These are phyloP conservation scores for Orussus abietinus DNA, from an alignment of 1,140 invertebrate species.

Conservation along the genomic window DNA sequence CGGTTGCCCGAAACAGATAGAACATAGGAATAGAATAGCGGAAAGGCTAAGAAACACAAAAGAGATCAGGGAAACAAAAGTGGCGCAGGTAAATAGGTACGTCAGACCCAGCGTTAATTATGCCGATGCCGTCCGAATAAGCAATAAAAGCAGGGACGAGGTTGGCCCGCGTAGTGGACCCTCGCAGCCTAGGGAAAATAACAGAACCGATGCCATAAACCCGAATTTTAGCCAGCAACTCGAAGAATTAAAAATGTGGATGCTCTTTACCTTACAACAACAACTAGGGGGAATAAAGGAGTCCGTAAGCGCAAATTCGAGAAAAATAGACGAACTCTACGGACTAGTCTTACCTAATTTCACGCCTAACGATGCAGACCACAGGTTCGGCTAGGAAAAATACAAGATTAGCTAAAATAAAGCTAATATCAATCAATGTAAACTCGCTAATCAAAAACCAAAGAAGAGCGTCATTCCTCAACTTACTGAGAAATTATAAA, in stretches of 20 bases:
- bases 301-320: no score
- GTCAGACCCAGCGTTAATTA: not conserved
- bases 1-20: constrained; percentile 9
- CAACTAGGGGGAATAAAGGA: not conserved
- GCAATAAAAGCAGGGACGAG: not conserved
- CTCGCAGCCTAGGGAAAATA: not conserved
- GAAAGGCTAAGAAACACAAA: not conserved
- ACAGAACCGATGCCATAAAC: not conserved
- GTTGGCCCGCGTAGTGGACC: not conserved
- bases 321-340: no score
- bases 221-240: not conserved
- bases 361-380: no score
- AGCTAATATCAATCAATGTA: constrained; percentile 11
- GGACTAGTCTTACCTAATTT: no score
- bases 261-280: not conserved
- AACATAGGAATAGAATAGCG: constrained; percentile 5
- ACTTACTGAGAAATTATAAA: constrained; percentile 1
- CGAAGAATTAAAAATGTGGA: not conserved
- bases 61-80: not conserved
- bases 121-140: not conserved
- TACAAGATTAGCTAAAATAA: not conserved
- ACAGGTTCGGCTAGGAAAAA: no score
- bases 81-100: not conserved
- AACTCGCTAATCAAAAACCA: constrained; percentile 12
- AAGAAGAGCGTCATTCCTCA: constrained; percentile 4